These are phyloP conservation scores for Aethes cnicana DNA, from an alignment of 2,888 invertebrate species.

Conservation along the genomic window DNA sequence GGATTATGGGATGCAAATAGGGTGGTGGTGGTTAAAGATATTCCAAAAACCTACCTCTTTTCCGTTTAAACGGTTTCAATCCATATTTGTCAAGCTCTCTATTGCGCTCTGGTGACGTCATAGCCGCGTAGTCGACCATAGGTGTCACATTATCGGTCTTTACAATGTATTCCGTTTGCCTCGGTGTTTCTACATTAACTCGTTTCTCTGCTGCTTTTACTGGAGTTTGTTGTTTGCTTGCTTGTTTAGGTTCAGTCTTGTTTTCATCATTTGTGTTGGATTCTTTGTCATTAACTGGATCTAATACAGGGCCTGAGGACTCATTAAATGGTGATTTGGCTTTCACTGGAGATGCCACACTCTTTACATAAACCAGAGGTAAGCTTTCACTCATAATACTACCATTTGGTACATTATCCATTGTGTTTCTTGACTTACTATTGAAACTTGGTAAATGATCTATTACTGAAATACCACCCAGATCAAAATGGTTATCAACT, in stretches of 20 bases:
- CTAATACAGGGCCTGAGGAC: neutral
- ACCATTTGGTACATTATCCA: neutral
- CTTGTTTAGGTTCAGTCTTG: constrained; percentile 8
- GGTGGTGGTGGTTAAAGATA: neutral
- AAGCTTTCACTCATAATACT: constrained; percentile 39
- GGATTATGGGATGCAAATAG: too few species aligned
- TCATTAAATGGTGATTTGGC: constrained; percentile 12
- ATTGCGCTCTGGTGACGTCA: constrained; percentile 82
- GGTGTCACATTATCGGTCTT: constrained; percentile 82
- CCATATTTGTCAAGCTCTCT: constrained; percentile 85
- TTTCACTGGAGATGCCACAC: constrained; percentile 16
- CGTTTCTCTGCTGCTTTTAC: constrained; percentile 2
- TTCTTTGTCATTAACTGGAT: too few species aligned
- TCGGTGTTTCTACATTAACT: constrained; percentile 56
- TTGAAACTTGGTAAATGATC: constrained; percentile 40
- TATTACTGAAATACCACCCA: constrained; percentile 51
- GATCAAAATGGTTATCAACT: constrained; percentile 44
- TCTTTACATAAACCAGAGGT: constrained; percentile 43
- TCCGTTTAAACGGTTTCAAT: constrained; percentile 85
- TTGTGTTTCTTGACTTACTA: constrained; percentile 2
- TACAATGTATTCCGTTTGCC: constrained; percentile 68
- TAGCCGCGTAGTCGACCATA: constrained; percentile 80
- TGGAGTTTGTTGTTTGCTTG: constrained; percentile 21
- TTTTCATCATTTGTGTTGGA: constrained; percentile 8
- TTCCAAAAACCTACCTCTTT: constrained; percentile 65